These are phyloP conservation scores for Perodicticus potto DNA, from an alignment of 2,797 vertebrate species.

Conservation along the genomic window DNA sequence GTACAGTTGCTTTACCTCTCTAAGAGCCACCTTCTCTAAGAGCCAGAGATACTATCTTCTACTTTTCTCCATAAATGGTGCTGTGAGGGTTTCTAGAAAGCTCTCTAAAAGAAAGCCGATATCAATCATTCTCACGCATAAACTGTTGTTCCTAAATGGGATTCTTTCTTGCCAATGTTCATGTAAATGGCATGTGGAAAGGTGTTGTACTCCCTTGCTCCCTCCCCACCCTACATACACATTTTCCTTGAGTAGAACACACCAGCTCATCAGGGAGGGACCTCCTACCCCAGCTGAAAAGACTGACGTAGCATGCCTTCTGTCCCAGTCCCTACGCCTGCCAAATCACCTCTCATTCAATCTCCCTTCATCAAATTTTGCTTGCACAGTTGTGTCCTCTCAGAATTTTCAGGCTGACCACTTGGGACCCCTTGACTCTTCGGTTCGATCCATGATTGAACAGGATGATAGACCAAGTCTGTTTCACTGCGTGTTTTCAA, in stretches of 20 bases:
- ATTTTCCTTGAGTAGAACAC: neutral
- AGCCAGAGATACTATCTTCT: neutral
- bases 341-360: neutral
- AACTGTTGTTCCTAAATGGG: neutral
- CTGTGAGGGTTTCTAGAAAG: neutral
- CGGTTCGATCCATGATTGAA: neutral
- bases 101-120: neutral
- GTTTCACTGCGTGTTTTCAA: constrained; percentile 4
- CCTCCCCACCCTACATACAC: neutral
- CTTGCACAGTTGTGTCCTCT: neutral
- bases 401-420: constrained; percentile 1
- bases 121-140: neutral
- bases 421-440: constrained; percentile 35
- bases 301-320: neutral
- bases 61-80: neutral
- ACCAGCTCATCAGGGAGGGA: neutral
- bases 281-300: neutral
- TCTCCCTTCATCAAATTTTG: neutral
- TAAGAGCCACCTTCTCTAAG: neutral
- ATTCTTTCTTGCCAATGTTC: neutral
- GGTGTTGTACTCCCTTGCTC: neutral
- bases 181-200: neutral
- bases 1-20: neutral
- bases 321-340: neutral
- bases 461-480: neutral